Evolutionary conservation across 2,888 invertebrate species (phyloP).

Genomic region (Leptinotarsa haldemani): DNA sequence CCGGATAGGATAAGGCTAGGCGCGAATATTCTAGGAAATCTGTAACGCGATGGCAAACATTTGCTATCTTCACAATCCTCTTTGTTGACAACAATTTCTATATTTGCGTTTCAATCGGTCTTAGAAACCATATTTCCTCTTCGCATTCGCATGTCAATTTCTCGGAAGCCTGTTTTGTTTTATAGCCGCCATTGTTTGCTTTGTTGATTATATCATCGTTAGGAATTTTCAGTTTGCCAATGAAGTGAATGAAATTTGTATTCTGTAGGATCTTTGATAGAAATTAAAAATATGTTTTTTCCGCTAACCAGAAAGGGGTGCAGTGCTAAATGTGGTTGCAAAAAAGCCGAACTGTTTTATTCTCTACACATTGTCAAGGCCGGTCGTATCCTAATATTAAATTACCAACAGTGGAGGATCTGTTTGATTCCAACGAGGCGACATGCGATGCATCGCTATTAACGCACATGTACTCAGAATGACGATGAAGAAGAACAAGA

Average conservation of each 20-base stretch:
- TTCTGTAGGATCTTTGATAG: not conserved
- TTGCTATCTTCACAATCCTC: constrained; percentile 17
- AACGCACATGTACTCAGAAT: too few species aligned
- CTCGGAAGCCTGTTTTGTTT: constrained; percentile 17
- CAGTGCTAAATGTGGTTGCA: too few species aligned
- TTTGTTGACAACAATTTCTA: constrained; percentile 19
- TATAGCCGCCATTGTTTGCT: constrained; percentile 6
- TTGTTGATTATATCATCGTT: constrained; percentile 12
- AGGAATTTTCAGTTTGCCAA: constrained; percentile 5
- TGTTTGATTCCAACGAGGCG: too few species aligned
- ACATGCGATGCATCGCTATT: too few species aligned
- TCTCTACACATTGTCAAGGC: too few species aligned
- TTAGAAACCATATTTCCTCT: constrained; percentile 15
- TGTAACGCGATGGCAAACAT: constrained; percentile 18
- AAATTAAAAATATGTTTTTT: too few species aligned
- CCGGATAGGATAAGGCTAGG: constrained; percentile 17
- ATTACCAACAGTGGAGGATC: too few species aligned
- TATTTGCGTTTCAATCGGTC: constrained; percentile 18
- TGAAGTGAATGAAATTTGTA: not conserved
- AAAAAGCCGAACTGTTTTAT: too few species aligned
- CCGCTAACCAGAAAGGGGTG: too few species aligned
- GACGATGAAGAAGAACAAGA: too few species aligned
- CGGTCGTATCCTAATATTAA: too few species aligned
- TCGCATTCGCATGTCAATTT: constrained; percentile 18
- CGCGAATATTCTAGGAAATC: constrained; percentile 16